Base-by-base conservation (phyloP, 2,113 vertebrate species). In the Callocephalon fimbriatum region DNA sequence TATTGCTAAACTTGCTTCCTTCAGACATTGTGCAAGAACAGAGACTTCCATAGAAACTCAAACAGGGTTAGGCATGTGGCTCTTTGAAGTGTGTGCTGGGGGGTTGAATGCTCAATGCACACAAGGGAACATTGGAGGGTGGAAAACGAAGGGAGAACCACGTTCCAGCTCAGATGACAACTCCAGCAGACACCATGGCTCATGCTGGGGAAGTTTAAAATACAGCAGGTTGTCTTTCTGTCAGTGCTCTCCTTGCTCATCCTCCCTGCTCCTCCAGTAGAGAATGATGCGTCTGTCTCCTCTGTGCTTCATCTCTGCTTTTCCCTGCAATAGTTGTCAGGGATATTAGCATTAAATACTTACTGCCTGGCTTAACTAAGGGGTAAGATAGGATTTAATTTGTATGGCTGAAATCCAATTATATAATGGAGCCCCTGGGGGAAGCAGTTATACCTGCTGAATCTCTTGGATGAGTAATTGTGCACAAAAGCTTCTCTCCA, bases 341-440 rank as follows among this genome's bases (percentile, higher is more conserved):
- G 95, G 95, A 96, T 96, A 97, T 97, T 97, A 97, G 93, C 95
- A 96, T 98, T 97, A 98, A 97, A 96, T 97, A 97, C 97, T 96
- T 97, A 97, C 95, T 97, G 96, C 94, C 95, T 96, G 95, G 95
- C 93, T 97, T 97, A 97, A 97, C 96, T 96, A 97, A 98, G 96
- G 96, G 96, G 96, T 96, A 97, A 96, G 95, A 95, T 95, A 96
- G 96, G 97, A 97, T 98, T 97, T 97, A 97, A 98, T 97, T 98
- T 97, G 96, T 97, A 96, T 96, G 96, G 97, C 96, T 98, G 96
- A 97, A 98, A 98, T 97, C 97, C 96, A 98, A 97, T 98, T 98
- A 97, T 96, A 96, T 93, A 97, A 94, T 95, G 94, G 96, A 96
- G 92, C 96, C 97, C 96, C 91, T 94, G 95, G 93, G 96, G 97